Percentiles rank a stretch among this genome's conserved stretches.
Conservation (phyloP, 2,797 vertebrate species). For the Rhabdomys pumilio region DNA sequence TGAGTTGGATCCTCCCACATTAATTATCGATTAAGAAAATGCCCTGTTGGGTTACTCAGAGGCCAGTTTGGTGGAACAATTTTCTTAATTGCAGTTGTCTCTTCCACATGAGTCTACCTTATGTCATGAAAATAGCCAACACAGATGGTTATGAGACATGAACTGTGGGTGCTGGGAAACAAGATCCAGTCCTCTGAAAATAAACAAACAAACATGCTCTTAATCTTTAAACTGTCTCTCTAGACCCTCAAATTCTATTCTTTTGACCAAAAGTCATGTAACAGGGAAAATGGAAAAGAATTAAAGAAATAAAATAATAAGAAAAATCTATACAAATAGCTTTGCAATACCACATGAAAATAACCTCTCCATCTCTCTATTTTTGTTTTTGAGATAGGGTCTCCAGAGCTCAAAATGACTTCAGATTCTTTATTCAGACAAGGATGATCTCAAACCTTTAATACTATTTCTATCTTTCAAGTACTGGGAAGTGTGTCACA, state of each 20-base stretch:
- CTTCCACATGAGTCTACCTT: neutral
- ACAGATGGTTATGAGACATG: neutral
- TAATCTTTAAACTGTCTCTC: neutral
- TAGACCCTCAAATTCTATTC: neutral
- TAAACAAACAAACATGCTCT: neutral
- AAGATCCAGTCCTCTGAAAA: neutral
- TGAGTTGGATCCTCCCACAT: neutral
- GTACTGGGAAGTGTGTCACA: no score
- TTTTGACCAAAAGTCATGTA: neutral
- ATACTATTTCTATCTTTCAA: neutral
- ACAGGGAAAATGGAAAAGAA: neutral
- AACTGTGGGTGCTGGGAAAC: neutral
- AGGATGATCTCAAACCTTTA: neutral
- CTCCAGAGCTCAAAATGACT: neutral
- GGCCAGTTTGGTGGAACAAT: neutral
- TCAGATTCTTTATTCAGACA: neutral
- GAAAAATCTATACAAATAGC: neutral
- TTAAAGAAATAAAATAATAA: neutral
- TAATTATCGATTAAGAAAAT: neutral
- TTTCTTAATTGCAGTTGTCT: neutral
- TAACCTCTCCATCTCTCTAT: neutral
- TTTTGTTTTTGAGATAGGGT: neutral
- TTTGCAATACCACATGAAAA: neutral
- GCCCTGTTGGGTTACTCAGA: neutral
- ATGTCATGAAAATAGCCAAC: neutral